A percentile compares a stretch with the other conserved stretches of the same genome.
Evolutionary conservation across 2,888 invertebrate species (phyloP).

Genomic region (Agonopterix arenella): DNA sequence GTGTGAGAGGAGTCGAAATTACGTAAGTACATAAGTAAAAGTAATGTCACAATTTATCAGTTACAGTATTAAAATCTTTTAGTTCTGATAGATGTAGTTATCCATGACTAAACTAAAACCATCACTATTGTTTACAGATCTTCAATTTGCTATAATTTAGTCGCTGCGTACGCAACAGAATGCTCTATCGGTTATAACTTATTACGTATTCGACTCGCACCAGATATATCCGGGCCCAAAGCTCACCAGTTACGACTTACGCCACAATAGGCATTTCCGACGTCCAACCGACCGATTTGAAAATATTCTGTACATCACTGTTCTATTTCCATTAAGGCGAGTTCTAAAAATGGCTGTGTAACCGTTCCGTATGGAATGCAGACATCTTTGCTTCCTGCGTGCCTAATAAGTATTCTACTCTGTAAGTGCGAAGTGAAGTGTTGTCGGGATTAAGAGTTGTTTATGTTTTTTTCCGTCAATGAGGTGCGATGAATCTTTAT

Average conservation of each 20-base stretch:
- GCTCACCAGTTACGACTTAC: neutral
- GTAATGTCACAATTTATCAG: too few species aligned
- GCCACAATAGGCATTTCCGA: slow-evolving; percentile 8
- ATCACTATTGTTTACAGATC: too few species aligned
- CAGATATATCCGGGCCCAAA: neutral
- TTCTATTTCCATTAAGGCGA: slow-evolving; percentile 3
- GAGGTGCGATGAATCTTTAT: too few species aligned
- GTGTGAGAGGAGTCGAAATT: too few species aligned
- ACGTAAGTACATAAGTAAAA: too few species aligned
- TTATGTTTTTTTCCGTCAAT: neutral
- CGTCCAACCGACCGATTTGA: slow-evolving; percentile 5
- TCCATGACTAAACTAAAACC: too few species aligned
- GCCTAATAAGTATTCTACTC: slow-evolving; percentile 1
- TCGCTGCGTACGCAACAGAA: too few species aligned
- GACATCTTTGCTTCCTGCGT: slow-evolving; percentile 4
- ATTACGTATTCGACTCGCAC: neutral
- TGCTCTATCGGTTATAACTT: neutral
- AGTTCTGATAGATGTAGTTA: too few species aligned
- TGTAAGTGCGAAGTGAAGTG: neutral
- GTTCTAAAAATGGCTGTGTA: slow-evolving; percentile 8
- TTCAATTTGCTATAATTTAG: too few species aligned
- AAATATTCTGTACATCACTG: slow-evolving; percentile 1
- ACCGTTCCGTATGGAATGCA: slow-evolving; percentile 5
- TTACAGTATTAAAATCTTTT: too few species aligned
- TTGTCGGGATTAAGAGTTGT: neutral